Evolutionary conservation across 2,888 invertebrate species (phyloP).

Genomic region (Gerris lacustris): DNA sequence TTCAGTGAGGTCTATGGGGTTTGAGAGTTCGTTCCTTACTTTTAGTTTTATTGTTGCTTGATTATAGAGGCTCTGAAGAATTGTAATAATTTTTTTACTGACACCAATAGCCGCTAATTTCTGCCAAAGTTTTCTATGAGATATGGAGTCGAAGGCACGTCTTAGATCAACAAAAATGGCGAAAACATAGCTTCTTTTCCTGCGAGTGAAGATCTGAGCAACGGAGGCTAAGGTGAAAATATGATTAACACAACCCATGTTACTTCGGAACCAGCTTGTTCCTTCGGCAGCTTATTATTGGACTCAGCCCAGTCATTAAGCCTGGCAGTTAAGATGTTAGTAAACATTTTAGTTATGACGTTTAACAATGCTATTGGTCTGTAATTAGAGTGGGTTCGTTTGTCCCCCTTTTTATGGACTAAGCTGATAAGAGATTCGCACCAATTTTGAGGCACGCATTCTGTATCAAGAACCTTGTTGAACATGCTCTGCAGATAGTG

Average conservation of each 20-base stretch:
- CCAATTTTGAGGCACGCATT: conserved; percentile 10
- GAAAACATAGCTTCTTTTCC: not conserved
- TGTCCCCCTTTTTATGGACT: conserved; percentile 14
- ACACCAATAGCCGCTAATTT: conserved; percentile 9
- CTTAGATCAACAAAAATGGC: conserved; percentile 13
- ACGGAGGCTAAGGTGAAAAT: conserved; percentile 10
- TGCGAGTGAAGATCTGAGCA: not conserved
- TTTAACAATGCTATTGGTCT: conserved; percentile 13
- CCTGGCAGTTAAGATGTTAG: not conserved
- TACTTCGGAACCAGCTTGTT: conserved; percentile 14
- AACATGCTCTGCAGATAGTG: not conserved
- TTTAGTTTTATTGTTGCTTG: not conserved
- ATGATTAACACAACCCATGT: conserved; percentile 8
- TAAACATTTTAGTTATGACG: conserved; percentile 10
- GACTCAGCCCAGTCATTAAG: conserved; percentile 5
- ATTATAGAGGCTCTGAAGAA: conserved; percentile 4
- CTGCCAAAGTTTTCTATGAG: conserved; percentile 7
- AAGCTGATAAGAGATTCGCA: not conserved
- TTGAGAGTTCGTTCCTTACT: not conserved
- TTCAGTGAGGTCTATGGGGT: not conserved
- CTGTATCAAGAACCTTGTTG: conserved; percentile 11
- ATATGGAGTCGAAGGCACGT: conserved; percentile 12
- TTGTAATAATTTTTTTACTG: conserved; percentile 7
- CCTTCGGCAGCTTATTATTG: not conserved
- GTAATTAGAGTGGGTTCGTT: conserved; percentile 1